Percentiles rank a stretch among this genome's conserved stretches.
Evolutionary conservation across 2,888 invertebrate genomes (phyloP).

Genomic region (Epinotia bilunana): DNA sequence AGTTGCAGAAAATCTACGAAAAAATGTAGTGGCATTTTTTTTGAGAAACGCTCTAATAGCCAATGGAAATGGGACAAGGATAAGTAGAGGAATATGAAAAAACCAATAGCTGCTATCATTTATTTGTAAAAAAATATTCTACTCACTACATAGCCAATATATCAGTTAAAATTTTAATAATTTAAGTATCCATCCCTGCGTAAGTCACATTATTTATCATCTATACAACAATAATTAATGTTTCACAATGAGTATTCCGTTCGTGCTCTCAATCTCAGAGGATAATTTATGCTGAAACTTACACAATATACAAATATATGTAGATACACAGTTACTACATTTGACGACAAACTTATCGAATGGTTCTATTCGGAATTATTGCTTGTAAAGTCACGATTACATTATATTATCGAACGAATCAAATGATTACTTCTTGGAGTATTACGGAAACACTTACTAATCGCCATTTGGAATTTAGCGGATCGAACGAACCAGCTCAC

Average conservation of each 20-base stretch:
- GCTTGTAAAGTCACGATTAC: constrained; percentile 48
- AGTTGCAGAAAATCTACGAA: no score
- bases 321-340: constrained; percentile 62
- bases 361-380: constrained; percentile 77
- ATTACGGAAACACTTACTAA: constrained; percentile 40
- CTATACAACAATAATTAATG: constrained; percentile 83
- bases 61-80: constrained; percentile 44
- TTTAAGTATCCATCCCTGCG: constrained; percentile 86
- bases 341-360: constrained; percentile 72
- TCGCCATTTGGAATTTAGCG: constrained; percentile 48
- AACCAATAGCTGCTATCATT: constrained; percentile 83
- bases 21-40: no score
- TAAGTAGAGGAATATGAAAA: constrained; percentile 51
- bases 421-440: constrained; percentile 35
- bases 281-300: constrained; percentile 84
- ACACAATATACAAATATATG: constrained; percentile 60
- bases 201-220: constrained; percentile 85
- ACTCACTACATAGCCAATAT: constrained; percentile 88
- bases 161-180: constrained; percentile 85
- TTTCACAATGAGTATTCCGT: constrained; percentile 83
- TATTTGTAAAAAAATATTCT: constrained; percentile 90
- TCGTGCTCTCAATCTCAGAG: constrained; percentile 70
- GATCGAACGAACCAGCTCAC: constrained; percentile 50
- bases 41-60: no score
- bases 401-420: constrained; percentile 44